Evolutionary conservation across 2,113 vertebrate genomes (phyloP).

Genomic region (Dissostichus mawsoni): DNA sequence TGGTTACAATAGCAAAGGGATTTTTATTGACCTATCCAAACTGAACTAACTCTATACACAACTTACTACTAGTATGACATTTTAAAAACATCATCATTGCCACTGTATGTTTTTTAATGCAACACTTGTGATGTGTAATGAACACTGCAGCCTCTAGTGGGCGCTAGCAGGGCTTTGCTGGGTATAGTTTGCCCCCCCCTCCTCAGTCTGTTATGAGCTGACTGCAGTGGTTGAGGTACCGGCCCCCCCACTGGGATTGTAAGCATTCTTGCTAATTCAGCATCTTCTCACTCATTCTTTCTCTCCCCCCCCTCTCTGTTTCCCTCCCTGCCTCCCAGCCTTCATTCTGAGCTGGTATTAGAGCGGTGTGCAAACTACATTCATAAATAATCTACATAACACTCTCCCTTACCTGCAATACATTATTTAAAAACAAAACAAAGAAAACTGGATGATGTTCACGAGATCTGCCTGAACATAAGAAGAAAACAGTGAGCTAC

Average conservation of each 20-base stretch:
- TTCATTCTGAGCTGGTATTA: too few relatives aligned
- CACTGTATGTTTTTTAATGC: not conserved
- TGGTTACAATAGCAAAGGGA: not conserved
- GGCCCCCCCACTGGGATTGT: conserved; percentile 42
- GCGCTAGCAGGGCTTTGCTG: conserved; percentile 6
- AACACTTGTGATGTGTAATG: not conserved
- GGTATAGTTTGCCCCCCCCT: conserved; percentile 1
- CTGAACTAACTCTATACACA: not conserved
- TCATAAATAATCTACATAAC: too few relatives aligned
- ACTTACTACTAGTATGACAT: not conserved
- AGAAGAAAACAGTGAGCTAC: too few relatives aligned
- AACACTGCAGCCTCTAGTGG: conserved; percentile 2
- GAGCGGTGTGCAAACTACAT: too few relatives aligned
- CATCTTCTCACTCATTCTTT: conserved; percentile 45
- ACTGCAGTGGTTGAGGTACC: conserved; percentile 44
- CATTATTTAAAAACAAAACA: too few relatives aligned
- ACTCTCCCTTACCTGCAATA: too few relatives aligned
- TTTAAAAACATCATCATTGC: not conserved
- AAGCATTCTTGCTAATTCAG: conserved; percentile 59
- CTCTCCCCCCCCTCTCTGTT: too few relatives aligned
- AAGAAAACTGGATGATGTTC: too few relatives aligned
- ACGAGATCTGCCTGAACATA: too few relatives aligned
- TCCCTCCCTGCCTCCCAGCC: too few relatives aligned
- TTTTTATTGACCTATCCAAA: not conserved
- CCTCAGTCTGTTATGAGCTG: conserved; percentile 43